Evolutionary conservation across 1,140 invertebrate genomes (phyloP).

Genomic region (Drosophila setifemur): DNA sequence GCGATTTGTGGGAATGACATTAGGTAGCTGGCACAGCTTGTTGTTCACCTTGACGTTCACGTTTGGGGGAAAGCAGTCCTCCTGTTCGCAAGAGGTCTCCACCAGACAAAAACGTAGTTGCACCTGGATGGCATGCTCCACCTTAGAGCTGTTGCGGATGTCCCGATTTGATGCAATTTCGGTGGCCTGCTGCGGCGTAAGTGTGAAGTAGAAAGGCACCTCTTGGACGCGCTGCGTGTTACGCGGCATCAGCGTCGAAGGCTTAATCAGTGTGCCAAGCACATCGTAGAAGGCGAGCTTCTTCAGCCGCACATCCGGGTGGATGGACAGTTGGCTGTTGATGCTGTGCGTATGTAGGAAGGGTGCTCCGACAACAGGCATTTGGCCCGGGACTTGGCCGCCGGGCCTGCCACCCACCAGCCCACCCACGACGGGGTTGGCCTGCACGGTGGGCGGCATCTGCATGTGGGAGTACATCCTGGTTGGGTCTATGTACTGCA

Average conservation of each 20-base stretch:
- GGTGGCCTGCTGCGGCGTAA: constrained; percentile 95
- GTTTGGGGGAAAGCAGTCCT: constrained; percentile 97
- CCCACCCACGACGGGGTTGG: constrained; percentile 50
- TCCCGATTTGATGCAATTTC: constrained; percentile 91
- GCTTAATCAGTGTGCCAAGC: constrained; percentile 93
- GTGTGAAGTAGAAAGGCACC: constrained; percentile 92
- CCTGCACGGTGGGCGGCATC: constrained; percentile 68
- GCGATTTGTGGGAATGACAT: constrained; percentile 98
- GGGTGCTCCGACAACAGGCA: constrained; percentile 49
- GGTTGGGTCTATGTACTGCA: constrained; percentile 71
- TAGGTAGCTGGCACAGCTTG: constrained; percentile 95
- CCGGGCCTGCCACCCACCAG: constrained; percentile 58
- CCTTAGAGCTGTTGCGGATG: constrained; percentile 85
- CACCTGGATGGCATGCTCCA: constrained; percentile 91
- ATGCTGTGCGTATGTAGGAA: constrained; percentile 70
- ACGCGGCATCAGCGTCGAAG: constrained; percentile 92
- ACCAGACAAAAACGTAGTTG: constrained; percentile 93
- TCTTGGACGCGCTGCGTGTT: constrained; percentile 91
- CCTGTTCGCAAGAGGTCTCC: constrained; percentile 95
- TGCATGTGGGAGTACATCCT: constrained; percentile 82
- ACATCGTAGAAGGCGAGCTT: constrained; percentile 96
- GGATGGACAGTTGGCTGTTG: constrained; percentile 87
- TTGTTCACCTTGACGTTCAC: constrained; percentile 97
- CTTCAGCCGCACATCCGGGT: constrained; percentile 95
- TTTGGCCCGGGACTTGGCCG: constrained; percentile 60